phyloP scores from a whole-genome alignment of 2,113 vertebrate genomes.

The Delphinus delphis region DNA sequence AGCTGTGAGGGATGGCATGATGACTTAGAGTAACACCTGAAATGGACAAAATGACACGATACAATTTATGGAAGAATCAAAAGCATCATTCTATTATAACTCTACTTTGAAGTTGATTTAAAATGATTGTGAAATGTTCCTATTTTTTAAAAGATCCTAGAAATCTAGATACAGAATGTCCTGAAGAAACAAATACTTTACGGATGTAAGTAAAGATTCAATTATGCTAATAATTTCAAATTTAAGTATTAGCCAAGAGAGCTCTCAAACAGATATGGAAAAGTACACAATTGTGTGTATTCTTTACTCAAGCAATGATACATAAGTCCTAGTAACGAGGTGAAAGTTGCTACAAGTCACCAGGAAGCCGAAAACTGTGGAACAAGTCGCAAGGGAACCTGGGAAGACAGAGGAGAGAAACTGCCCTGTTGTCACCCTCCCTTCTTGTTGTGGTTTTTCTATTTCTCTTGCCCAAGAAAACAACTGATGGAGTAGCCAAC shows the following conservation, averaged over 20 bases:
- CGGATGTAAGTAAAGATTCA: background rate
- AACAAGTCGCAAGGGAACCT: background rate
- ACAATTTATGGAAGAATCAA: conserved; percentile 3
- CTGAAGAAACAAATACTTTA: background rate
- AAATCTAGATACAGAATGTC: background rate
- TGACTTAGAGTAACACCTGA: background rate
- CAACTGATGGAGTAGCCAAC: background rate
- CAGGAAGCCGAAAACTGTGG: background rate
- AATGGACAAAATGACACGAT: background rate
- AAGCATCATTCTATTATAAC: background rate
- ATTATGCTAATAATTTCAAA: background rate
- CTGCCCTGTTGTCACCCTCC: background rate
- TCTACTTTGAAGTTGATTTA: conserved; percentile 26
- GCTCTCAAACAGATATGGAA: background rate
- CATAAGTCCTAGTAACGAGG: background rate
- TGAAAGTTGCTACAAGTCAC: background rate
- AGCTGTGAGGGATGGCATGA: background rate
- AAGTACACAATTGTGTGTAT: background rate
- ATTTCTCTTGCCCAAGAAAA: background rate
- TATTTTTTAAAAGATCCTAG: background rate
- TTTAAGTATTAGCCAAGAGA: background rate
- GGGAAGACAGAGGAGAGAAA: background rate
- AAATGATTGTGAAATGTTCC: background rate
- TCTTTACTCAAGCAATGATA: background rate
- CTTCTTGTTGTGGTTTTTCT: background rate